A percentile compares a stretch with the other conserved stretches of the same genome.
phyloP scores from a whole-genome alignment of 2,888 invertebrate genomes.

The Masnerella sp. region DNA sequence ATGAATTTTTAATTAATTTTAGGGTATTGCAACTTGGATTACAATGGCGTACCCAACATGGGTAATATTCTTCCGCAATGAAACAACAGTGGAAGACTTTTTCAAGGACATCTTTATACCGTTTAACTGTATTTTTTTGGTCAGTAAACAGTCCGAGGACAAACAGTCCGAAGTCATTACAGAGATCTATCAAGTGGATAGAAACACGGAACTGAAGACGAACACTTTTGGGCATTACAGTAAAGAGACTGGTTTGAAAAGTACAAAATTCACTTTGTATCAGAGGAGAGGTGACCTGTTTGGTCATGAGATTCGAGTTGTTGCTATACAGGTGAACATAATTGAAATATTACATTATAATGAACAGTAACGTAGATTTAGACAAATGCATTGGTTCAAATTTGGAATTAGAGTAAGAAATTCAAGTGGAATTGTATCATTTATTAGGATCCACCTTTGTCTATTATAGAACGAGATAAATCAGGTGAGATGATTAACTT shows the following conservation, averaged over 20 bases:
- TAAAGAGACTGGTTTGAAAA: constrained; percentile 60
- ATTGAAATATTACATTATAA: neutral
- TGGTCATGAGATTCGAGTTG: constrained; percentile 69
- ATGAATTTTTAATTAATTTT: too few relatives aligned
- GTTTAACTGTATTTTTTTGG: constrained; percentile 71
- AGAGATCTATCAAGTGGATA: constrained; percentile 71
- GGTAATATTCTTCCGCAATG: constrained; percentile 71
- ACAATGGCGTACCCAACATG: constrained; percentile 75
- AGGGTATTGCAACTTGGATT: constrained; percentile 73
- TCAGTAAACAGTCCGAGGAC: constrained; percentile 56
- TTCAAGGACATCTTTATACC: constrained; percentile 70
- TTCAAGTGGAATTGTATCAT: neutral
- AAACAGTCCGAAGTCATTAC: constrained; percentile 64
- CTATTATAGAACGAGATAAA: constrained; percentile 64
- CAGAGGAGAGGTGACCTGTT: constrained; percentile 70
- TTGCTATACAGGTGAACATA: constrained; percentile 67
- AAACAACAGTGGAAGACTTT: constrained; percentile 66
- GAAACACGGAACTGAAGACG: constrained; percentile 62
- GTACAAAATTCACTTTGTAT: constrained; percentile 66
- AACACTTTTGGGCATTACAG: constrained; percentile 68
- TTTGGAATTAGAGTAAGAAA: too few relatives aligned
- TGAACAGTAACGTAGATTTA: too few relatives aligned
- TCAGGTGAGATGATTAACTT: constrained; percentile 65
- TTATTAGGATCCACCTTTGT: constrained; percentile 73
- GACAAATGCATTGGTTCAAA: too few relatives aligned